Evolutionary conservation across 1,140 invertebrate species (phyloP).

Genomic region (Hetaerina americana): DNA sequence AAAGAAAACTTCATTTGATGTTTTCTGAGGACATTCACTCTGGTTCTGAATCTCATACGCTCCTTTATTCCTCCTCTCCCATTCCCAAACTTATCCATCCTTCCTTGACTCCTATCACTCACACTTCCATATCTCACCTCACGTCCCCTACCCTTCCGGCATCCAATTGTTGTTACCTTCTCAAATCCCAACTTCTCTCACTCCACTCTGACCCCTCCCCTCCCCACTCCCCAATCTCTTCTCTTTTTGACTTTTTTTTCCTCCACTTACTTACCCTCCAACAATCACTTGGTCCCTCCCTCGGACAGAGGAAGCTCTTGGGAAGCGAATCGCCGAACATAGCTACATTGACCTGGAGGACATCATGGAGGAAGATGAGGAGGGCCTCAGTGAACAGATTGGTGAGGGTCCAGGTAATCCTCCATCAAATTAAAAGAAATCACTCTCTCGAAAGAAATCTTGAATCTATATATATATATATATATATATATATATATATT

Average conservation of each 20-base stretch:
- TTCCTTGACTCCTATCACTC: too few relatives aligned
- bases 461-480: neutral
- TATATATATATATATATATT: neutral
- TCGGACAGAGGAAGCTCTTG: slow-evolving; percentile 20
- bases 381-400: slow-evolving; percentile 15
- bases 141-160: too few relatives aligned
- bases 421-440: too few relatives aligned
- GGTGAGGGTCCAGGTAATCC: slow-evolving; percentile 26
- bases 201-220: neutral
- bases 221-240: too few relatives aligned
- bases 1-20: neutral
- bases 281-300: slow-evolving; percentile 9
- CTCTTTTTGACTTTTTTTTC: neutral
- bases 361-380: slow-evolving; percentile 34
- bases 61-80: neutral
- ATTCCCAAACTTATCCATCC: too few relatives aligned
- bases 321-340: slow-evolving; percentile 26
- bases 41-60: neutral
- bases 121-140: too few relatives aligned
- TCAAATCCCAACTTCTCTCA: too few relatives aligned
- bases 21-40: neutral
- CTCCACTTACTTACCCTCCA: neutral
- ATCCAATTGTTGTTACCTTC: neutral
- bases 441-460: neutral
- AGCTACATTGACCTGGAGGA: slow-evolving; percentile 36